Evolutionary conservation across 2,113 vertebrate species (phyloP).

Genomic region (Microtus montanus): DNA sequence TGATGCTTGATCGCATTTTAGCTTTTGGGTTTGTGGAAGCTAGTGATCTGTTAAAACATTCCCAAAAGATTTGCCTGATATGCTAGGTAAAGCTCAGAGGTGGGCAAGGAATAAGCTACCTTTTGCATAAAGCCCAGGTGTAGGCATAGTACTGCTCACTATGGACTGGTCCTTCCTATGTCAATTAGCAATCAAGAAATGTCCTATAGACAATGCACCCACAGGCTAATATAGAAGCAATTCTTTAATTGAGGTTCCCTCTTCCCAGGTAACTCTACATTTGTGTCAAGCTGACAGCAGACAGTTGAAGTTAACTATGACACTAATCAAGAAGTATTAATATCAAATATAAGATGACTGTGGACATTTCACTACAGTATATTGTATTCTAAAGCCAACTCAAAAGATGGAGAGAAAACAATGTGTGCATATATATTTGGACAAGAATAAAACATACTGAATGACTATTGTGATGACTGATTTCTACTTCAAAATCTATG

Average conservation of each 20-base stretch:
- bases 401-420: conserved; percentile 29
- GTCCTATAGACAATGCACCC: not conserved
- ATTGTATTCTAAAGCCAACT: conserved; percentile 8
- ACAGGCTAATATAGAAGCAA: not conserved
- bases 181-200: not conserved
- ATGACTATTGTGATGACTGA: not conserved
- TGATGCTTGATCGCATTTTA: not conserved
- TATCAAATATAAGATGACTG: conserved; percentile 19
- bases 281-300: not conserved
- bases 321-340: not conserved
- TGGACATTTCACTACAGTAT: not conserved
- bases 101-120: not conserved
- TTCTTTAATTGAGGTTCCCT: not conserved
- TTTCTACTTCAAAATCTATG: not conserved
- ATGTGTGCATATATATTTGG: not conserved
- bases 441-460: conserved; percentile 35
- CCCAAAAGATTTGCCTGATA: not conserved
- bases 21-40: not conserved
- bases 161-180: not conserved
- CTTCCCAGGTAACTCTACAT: not conserved
- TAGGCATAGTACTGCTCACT: not conserved
- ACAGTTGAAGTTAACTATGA: not conserved
- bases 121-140: not conserved
- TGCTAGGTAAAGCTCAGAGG: not conserved
- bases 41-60: not conserved